Evolutionary conservation across 2,797 vertebrate genomes (phyloP).

Genomic region (Helicolenus hilgendorfi): DNA sequence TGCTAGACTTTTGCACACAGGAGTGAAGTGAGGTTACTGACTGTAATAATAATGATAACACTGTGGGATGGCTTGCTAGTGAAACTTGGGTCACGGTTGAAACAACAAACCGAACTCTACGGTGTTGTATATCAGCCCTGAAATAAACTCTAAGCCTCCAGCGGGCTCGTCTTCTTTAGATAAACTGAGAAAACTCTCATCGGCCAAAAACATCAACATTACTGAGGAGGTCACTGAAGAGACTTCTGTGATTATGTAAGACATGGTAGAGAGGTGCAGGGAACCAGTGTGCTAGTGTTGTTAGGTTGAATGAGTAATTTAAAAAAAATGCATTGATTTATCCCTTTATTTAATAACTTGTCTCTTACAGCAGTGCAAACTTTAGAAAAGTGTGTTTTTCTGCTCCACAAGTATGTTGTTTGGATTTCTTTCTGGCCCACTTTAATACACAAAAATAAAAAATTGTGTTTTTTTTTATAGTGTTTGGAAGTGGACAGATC

Average conservation of each 20-base stretch:
- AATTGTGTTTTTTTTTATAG: not conserved
- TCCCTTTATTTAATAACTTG: not conserved
- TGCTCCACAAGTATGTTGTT: not conserved
- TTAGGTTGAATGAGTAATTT: not conserved
- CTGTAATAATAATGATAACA: not conserved
- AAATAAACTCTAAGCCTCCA: slow-evolving; percentile 24
- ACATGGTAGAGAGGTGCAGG: not conserved
- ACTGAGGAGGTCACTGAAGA: slow-evolving; percentile 10
- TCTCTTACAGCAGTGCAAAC: not conserved
- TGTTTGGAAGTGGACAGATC: not conserved
- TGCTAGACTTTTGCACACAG: not conserved
- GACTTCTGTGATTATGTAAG: not conserved
- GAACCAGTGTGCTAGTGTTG: not conserved
- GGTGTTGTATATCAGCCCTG: slow-evolving; percentile 25
- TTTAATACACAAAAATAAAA: not conserved
- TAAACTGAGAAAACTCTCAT: slow-evolving; percentile 17
- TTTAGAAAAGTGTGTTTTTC: not conserved
- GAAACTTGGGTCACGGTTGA: slow-evolving; percentile 33
- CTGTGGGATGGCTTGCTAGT: slow-evolving; percentile 12
- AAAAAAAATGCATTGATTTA: not conserved
- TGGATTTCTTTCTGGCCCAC: slow-evolving; percentile 2
- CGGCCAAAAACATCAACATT: slow-evolving; percentile 26
- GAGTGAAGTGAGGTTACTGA: not conserved
- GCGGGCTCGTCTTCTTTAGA: not conserved
- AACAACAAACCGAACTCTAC: slow-evolving; percentile 48